Conservation (phyloP, 37 sponge, comb jelly and placozoan genomes). For the Beroe forskalii region DNA sequence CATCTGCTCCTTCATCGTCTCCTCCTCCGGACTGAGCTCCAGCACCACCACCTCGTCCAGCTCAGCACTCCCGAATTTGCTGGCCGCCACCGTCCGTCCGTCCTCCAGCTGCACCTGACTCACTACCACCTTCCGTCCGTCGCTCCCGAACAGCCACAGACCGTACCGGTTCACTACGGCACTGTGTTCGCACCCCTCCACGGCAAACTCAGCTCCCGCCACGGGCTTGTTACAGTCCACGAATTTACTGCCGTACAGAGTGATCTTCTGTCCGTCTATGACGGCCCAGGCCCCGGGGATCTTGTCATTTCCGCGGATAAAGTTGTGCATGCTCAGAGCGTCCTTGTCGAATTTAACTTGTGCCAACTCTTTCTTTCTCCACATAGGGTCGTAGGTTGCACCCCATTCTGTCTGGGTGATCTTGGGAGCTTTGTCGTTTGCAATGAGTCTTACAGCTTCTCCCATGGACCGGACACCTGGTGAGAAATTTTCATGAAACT, state of each 20-base stretch:
- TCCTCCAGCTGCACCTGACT: conserved; percentile 83
- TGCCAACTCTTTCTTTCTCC: conserved; percentile 82
- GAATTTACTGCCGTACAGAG: conserved; percentile 79
- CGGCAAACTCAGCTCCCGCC: conserved; percentile 70
- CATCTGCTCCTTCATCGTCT: conserved; percentile 69
- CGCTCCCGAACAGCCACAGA: conserved; percentile 76
- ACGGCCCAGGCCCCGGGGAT: conserved; percentile 90
- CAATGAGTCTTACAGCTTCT: conserved; percentile 78
- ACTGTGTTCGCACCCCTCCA: conserved; percentile 70
- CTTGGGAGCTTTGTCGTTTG: conserved; percentile 75
- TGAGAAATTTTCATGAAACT: too few relatives aligned
- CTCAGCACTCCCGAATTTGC: conserved; percentile 74
- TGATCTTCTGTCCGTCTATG: conserved; percentile 81
- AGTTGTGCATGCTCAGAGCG: conserved; percentile 82
- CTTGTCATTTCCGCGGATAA: conserved; percentile 90
- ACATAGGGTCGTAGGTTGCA: conserved; percentile 88
- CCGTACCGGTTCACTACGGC: conserved; percentile 73
- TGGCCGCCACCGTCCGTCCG: conserved; percentile 80
- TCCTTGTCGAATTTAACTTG: conserved; percentile 79
- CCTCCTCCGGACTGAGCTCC: conserved; percentile 78
- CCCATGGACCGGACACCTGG: conserved; percentile 67
- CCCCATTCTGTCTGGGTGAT: conserved; percentile 83
- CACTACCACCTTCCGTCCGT: conserved; percentile 82
- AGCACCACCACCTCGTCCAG: conserved; percentile 70
- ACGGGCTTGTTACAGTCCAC: conserved; percentile 73